These are phyloP conservation scores for Carcharodon carcharias DNA, from an alignment of 2,797 vertebrate species.

Conservation along the genomic window DNA sequence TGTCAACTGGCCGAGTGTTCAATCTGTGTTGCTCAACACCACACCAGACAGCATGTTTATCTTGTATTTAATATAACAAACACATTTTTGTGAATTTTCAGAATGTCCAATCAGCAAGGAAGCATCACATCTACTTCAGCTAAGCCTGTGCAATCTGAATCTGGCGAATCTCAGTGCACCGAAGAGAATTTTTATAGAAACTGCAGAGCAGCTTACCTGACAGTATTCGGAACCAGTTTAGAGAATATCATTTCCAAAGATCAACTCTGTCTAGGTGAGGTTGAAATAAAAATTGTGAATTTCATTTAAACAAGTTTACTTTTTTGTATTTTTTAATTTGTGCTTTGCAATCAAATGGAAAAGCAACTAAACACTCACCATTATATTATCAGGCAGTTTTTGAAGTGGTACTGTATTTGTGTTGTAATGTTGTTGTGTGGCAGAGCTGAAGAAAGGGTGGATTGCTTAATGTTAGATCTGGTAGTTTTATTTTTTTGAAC, in stretches of 20 bases:
- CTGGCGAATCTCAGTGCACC: constrained; percentile 46
- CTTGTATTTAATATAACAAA: constrained; percentile 24
- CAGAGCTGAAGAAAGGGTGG: background rate
- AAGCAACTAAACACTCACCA: background rate
- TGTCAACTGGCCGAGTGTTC: background rate
- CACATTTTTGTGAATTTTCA: constrained; percentile 44
- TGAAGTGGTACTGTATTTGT: background rate
- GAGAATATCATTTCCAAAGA: constrained; percentile 78
- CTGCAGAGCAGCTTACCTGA: constrained; percentile 78
- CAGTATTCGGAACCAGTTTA: constrained; percentile 78
- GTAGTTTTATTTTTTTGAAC: background rate
- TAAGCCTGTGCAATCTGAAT: constrained; percentile 41
- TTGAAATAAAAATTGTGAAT: background rate
- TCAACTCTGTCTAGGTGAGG: constrained; percentile 74
- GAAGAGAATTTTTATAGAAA: constrained; percentile 72
- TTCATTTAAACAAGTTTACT: background rate
- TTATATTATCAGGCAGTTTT: background rate
- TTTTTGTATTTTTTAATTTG: background rate
- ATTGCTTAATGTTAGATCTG: background rate
- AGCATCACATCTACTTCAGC: constrained; percentile 39
- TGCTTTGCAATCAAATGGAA: background rate
- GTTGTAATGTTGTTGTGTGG: background rate
- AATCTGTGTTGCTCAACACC: background rate
- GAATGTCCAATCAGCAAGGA: constrained; percentile 56
- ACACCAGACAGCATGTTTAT: background rate